Percentiles rank a stretch among this genome's conserved stretches.
Conservation (phyloP, 1,140 invertebrate species). For the Drosophila grimshawi region DNA sequence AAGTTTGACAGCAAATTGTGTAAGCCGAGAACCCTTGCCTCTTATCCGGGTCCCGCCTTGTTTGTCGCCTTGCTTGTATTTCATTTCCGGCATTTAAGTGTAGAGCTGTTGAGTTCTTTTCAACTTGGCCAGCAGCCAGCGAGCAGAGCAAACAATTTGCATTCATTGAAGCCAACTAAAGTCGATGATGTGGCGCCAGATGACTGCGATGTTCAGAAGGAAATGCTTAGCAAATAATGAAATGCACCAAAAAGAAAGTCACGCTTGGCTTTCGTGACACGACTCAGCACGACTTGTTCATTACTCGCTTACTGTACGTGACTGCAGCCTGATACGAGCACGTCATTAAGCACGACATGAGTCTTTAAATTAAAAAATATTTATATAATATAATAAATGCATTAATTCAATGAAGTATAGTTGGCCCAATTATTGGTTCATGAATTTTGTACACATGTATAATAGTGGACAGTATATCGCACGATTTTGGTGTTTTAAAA, state of each 20-base stretch:
- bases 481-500: too few species aligned
- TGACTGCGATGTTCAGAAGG: background rate
- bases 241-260: background rate
- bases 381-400: too few species aligned
- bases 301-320: too few species aligned
- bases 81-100: slow-evolving; percentile 68
- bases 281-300: background rate
- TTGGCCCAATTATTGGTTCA: too few species aligned
- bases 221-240: slow-evolving; percentile 11
- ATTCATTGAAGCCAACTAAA: slow-evolving; percentile 32
- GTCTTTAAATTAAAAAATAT: too few species aligned
- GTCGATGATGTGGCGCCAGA: slow-evolving; percentile 4
- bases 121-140: slow-evolving; percentile 53
- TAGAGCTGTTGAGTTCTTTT: slow-evolving; percentile 34
- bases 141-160: slow-evolving; percentile 42
- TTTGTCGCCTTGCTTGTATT: slow-evolving; percentile 58
- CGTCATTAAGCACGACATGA: too few species aligned
- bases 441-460: too few species aligned
- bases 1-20: slow-evolving; percentile 68
- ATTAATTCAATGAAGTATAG: too few species aligned
- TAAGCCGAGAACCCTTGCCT: slow-evolving; percentile 7
- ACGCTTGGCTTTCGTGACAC: background rate
- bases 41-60: slow-evolving; percentile 6
- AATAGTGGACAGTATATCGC: too few species aligned
- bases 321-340: too few species aligned